Evolutionary conservation across 2,113 vertebrate genomes (phyloP), one percentile per base, ranked within the genome.

Genomic region (Macrotis lagotis): DNA sequence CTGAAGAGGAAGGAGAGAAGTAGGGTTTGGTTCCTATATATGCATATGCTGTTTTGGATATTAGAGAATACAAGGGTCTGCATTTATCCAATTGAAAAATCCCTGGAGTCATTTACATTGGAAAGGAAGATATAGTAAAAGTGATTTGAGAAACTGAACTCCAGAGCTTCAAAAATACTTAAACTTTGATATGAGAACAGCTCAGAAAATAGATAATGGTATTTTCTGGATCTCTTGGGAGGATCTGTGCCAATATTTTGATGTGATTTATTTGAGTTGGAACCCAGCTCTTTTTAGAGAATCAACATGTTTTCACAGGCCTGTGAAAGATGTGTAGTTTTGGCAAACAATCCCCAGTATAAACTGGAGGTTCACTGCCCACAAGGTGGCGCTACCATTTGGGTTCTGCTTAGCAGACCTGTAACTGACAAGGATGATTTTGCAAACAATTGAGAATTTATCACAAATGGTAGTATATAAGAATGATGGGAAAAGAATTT

Each of bases 341-440:
- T 99, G 96, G 99, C 99, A 94, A 99, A 99, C 97, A 99, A 99
- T 93, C 99, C 99, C 24, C 99, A 99, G 97, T 99, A 99, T 98
- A 99, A 98, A 95, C 98, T 99, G 91, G 99, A 99, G 97, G 99
- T 99, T n/a, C 99, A 99, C 96, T 99, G 99, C 98, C 99, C 99
- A 97, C 98, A 99, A 97, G 99, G 99, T 93, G 99, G 99, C 0
- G 99, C 99, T 98, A 99, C 99, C 0, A 99, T 99, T 90, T 99
- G 99, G 99, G 99, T 99, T 92, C 98, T 99, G 93, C 99, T 99
- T 66, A 99, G 99, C 97, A 99, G 99, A 97, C 99, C 99, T 98
- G 99, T 99, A 98, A 99, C 99, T 2, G 99, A 99, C 98, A 99
- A 99, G 99, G 99, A 99, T 98, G 99, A 99, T 97, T 99, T 99